These are phyloP conservation scores for Eueremaeus valkanovi DNA, from an alignment of 2,888 invertebrate genomes.

Conservation along the genomic window DNA sequence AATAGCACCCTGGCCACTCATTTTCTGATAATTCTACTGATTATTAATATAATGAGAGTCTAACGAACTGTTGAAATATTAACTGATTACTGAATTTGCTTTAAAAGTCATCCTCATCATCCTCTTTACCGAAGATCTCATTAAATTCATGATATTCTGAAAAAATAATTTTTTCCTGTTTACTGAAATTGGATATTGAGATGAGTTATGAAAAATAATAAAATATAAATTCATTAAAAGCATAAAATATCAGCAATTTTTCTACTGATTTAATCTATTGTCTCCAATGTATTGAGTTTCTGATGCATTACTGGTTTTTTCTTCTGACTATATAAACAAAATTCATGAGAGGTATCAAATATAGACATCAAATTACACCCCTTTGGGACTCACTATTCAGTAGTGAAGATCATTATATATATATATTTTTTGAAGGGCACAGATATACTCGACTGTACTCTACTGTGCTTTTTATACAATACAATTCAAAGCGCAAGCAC, in stretches of 20 bases:
- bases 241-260: too few relatives aligned
- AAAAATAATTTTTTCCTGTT: not conserved
- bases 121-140: not conserved
- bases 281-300: conserved; percentile 11
- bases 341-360: not conserved
- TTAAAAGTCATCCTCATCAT: too few relatives aligned
- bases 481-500: not conserved
- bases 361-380: conserved; percentile 20
- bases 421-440: conserved; percentile 11
- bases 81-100: not conserved
- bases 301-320: not conserved
- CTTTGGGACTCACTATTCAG: conserved; percentile 17
- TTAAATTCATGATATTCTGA: not conserved
- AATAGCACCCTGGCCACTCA: too few relatives aligned
- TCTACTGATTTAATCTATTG: not conserved
- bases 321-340: not conserved
- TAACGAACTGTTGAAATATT: not conserved
- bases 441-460: not conserved
- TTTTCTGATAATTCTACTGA: too few relatives aligned
- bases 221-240: not conserved
- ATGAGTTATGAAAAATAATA: not conserved
- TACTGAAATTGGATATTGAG: not conserved
- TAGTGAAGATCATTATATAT: not conserved
- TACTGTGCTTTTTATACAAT: too few relatives aligned
- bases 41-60: too few relatives aligned